Evolutionary conservation across 2,888 invertebrate genomes (phyloP), one percentile per base, ranked within the genome.

Genomic region (Stictocephala bisonia): DNA sequence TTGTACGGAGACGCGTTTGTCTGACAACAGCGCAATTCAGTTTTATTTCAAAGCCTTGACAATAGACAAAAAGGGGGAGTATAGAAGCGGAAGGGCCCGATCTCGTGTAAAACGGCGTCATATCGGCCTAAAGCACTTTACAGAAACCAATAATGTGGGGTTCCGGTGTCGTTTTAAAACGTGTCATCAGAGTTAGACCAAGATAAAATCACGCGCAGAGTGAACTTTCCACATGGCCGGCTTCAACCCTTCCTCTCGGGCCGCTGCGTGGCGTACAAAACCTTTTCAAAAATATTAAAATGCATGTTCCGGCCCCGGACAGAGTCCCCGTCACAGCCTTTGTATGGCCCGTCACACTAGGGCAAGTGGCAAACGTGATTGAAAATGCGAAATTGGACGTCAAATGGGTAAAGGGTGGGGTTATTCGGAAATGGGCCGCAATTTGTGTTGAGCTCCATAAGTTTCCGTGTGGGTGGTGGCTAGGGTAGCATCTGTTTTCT

Each of bases 91-190:
- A n/a, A n/a, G n/a, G n/a, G n/a, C n/a, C n/a, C n/a, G n/a, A n/a
- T n/a, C n/a, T n/a, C n/a, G n/a, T n/a, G n/a, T n/a, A n/a, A n/a
- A n/a, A n/a, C n/a, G n/a, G n/a, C n/a, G n/a, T n/a, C n/a, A n/a
- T n/a, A n/a, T n/a, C n/a, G n/a, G n/a, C n/a, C 35, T 35, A 44
- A 64, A 64, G 40, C 64, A 64, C 64, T 64, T 64, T 64, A 15
- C 64, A 64, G 64, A 64, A 64, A 64, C 64, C 64, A 64, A 64
- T 64, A 40, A 40, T 64, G 64, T 64, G 41, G 64, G 64, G 64
- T 64, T 64, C 64, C 64, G 64, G 64, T 26, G 64, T 44, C 64
- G 64, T 18, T 64, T 64, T 64, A 64, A 64, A 64, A 64, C 44
- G 41, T 64, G 64, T 64, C 64, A 44, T 40, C 44, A 44, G 64